Percentiles rank a stretch among this genome's conserved stretches.
Conservation (phyloP, 2,888 invertebrate genomes). For the Machimus atricapillus region DNA sequence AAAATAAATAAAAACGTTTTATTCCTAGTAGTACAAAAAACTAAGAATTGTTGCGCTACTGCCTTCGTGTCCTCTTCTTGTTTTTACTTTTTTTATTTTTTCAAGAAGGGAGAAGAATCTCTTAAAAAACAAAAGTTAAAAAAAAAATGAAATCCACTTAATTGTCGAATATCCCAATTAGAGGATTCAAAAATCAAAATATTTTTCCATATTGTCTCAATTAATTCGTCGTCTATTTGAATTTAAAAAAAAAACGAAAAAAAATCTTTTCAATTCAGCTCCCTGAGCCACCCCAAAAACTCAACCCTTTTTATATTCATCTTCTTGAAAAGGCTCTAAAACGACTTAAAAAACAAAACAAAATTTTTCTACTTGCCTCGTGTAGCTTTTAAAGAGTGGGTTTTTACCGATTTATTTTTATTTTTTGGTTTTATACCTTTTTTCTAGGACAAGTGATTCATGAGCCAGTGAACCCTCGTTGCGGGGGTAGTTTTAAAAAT, state of each 20-base stretch:
- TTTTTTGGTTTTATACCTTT: not conserved
- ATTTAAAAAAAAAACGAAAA: not conserved
- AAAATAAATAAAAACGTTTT: too few relatives aligned
- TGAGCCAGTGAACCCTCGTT: not conserved
- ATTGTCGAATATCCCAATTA: too few relatives aligned
- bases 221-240: too few relatives aligned
- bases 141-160: not conserved
- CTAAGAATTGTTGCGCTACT: too few relatives aligned
- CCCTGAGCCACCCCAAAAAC: too few relatives aligned
- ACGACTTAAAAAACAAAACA: not conserved
- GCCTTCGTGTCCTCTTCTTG: not conserved
- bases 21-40: too few relatives aligned
- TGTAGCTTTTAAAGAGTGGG: not conserved
- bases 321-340: not conserved
- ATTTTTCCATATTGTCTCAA: too few relatives aligned
- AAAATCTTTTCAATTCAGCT: not conserved
- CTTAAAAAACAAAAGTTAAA: not conserved
- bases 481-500: not conserved
- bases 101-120: not conserved
- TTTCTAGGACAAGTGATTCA: not conserved
- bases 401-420: not conserved
- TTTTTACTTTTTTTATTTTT: too few relatives aligned
- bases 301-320: not conserved
- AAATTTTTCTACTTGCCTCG: too few relatives aligned
- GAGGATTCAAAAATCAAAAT: too few relatives aligned